Evolutionary conservation across 2,113 vertebrate genomes (phyloP), one percentile per base, ranked within the genome.

Genomic region (Rhynchomys soricoides): DNA sequence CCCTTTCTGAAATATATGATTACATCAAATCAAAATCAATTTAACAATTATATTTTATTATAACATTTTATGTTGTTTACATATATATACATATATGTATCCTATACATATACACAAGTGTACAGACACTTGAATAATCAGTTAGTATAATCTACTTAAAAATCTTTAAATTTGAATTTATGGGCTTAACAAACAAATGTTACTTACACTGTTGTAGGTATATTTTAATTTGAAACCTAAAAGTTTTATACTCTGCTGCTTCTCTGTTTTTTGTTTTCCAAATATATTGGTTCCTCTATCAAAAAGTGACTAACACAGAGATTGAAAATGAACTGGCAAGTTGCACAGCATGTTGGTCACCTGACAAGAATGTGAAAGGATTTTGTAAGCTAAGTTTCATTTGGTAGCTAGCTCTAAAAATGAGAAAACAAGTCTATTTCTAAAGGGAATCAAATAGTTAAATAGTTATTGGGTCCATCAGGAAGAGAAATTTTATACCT

Each of bases 401-500:
- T 93, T 92, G 75, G 85, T 92, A 89, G 13, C 21, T 66, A 81
- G 17, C 85, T 81, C 31, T 22, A 66, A 93, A 75, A 93, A 40
- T 92, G 13, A 95, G 96, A 87, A 5, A 95, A 22, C 43, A 82
- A 92, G 85, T 87, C 29, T 78, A n/a, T 57, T 90, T 95, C 91
- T 43, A 87, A 81, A 73, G 57, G 50, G 66, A 96, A 94, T 90
- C 19, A 94, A 87, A 95, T 0, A 95, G 93, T 93, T 92, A 94
- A 87, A 95, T 0, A 95, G 93, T 93, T 92, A 87, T 95, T 91
- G 11, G 71, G 37, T 85, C 59, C 85, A 45, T 68, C 55, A 52
- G 82, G 62, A 81, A 95, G n/a, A 90, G 4, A 15, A 90, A 95
- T 95, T 96, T 13, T 95, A 7, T 48, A 31, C 55, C 59, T 89